These are phyloP conservation scores for Desmodus rotundus DNA, from an alignment of 2,113 vertebrate genomes.

Conservation along the genomic window DNA sequence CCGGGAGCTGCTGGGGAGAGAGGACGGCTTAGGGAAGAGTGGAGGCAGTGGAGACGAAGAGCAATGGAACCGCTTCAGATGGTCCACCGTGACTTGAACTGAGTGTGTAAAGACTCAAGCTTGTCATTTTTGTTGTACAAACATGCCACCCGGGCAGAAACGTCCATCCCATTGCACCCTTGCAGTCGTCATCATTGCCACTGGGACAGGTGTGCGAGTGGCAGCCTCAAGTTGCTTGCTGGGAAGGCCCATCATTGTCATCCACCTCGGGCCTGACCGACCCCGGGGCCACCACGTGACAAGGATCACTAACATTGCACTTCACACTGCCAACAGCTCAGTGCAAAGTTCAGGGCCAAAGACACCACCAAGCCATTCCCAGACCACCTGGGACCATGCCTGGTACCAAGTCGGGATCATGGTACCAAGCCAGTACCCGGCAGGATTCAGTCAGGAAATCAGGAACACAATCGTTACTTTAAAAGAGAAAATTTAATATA, in stretches of 20 bases:
- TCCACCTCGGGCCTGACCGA: neutral
- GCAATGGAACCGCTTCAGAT: neutral
- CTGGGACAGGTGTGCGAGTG: neutral
- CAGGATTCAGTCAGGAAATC: neutral
- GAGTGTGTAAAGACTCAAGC: neutral
- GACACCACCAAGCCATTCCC: neutral
- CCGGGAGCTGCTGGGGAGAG: neutral
- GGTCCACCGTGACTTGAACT: neutral
- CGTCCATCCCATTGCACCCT: rapidly evolving
- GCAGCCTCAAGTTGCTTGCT: neutral
- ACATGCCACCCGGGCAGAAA: neutral
- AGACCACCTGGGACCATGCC: neutral
- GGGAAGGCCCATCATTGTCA: neutral
- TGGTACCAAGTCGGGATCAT: neutral
- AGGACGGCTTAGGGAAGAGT: rapidly evolving
- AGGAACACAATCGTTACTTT: neutral
- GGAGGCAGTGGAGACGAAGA: too few relatives aligned
- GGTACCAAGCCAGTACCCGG: neutral
- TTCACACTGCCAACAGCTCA: neutral
- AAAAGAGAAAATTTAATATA: neutral
- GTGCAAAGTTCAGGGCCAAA: neutral
- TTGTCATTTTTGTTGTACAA: neutral
- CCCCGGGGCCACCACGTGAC: neutral
- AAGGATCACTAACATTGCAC: neutral
- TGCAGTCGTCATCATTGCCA: rapidly evolving